Base-by-base conservation (phyloP, 37 sponge, comb jelly and placozoan species). In the Amphimedon queenslandica region DNA sequence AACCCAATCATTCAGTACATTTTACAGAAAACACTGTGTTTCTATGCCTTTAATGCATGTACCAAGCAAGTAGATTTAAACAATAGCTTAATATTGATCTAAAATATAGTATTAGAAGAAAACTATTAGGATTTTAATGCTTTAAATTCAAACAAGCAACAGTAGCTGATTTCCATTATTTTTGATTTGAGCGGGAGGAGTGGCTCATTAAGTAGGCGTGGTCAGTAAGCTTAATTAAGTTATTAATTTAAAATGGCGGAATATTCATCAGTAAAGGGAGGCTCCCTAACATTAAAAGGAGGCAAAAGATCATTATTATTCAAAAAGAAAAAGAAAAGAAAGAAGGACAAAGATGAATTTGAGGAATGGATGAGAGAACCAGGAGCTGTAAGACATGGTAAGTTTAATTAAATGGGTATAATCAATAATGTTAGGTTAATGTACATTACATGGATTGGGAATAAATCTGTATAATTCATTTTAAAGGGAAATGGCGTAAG, bases 271-370 rank as follows among this genome's bases (percentile, higher is more conserved):
- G 90, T 84, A 33, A 79, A 56, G 23, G 64, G 55, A 2, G 90
- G 90, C 37, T 75, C 80, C 42, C 67, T 89, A 57, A 84, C 63
- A 56, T 56, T 89, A 24, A 89, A 89, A 34, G 69, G 78, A 32
- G 67, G 24, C 3, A 33, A 21, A 29, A 40, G 21, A 23, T 63
- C 31, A 21, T n/a, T 63, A 10, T 23, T 67, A n/a, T 5, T 6
- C 28, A 72, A 63, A 55, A 80, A 80, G 39, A 77, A 77, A 71
- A 58, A 42, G 53, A 47, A 5, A 1, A 68, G 27, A 28, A 25
- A 64, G 30, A 80, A 76, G 40, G 58, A 72, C 33, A 69, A 77
- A 61, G 20, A 28, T 42, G 58, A 57, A 5, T 30, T 70, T 25
- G 74, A 71, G 34, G 75, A 78, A 65, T 58, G 23, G 78, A 69